Evolutionary conservation across 2,797 vertebrate genomes (phyloP).

Genomic region (Cuniculus paca): DNA sequence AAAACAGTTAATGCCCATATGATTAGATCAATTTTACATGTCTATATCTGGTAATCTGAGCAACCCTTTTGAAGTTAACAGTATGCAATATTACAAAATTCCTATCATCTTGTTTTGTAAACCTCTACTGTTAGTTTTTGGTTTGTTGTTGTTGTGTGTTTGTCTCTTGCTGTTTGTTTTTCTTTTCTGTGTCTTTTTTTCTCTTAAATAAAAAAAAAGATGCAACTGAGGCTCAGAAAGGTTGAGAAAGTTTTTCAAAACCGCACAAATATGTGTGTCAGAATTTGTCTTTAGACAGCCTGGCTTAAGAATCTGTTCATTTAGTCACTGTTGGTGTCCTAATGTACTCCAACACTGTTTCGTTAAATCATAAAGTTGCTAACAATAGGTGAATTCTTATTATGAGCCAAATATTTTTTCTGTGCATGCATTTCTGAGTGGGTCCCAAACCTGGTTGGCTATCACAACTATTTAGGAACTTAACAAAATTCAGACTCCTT

Average conservation of each 20-base stretch:
- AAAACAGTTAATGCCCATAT: no score
- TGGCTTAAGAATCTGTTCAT: neutral
- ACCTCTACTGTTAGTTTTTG: no score
- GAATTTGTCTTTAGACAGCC: neutral
- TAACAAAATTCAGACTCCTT: neutral
- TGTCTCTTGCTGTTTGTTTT: no score
- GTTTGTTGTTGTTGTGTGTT: no score
- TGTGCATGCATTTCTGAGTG: neutral
- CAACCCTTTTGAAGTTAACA: no score
- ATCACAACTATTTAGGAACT: neutral
- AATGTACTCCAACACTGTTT: neutral
- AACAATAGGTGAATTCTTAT: neutral
- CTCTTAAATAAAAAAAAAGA: no score
- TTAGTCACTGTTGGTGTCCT: no score
- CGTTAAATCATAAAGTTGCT: neutral
- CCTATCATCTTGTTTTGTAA: no score
- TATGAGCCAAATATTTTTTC: neutral
- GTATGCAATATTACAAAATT: no score
- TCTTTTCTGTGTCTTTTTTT: no score
- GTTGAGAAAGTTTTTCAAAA: neutral
- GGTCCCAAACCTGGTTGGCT: neutral
- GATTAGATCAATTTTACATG: no score
- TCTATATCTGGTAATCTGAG: no score
- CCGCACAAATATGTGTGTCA: neutral
- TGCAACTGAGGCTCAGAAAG: neutral